These are phyloP conservation scores for Coreoperca whiteheadi DNA, from an alignment of 2,113 vertebrate genomes.

Conservation along the genomic window DNA sequence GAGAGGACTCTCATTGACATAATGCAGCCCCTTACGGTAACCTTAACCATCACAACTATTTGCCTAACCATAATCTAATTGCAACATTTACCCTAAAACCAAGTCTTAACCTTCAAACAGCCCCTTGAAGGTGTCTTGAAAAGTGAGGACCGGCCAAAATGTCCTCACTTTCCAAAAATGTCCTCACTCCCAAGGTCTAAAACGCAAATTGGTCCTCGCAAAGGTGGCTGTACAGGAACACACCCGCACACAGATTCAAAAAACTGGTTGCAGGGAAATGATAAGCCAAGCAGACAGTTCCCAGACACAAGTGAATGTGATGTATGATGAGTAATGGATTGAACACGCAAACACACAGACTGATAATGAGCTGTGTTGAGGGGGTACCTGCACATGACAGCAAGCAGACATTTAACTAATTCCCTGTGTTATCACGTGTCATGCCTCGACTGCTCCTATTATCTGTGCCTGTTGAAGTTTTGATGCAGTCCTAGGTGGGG, in stretches of 20 bases:
- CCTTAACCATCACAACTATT: too few relatives aligned
- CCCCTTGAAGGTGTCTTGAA: too few relatives aligned
- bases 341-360: neutral
- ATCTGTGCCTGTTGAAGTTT: constrained; percentile 29
- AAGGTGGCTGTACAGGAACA: too few relatives aligned
- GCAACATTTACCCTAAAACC: too few relatives aligned
- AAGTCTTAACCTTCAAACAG: too few relatives aligned
- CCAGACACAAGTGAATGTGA: constrained; percentile 40
- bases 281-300: constrained; percentile 55
- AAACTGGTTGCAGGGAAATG: constrained; percentile 12
- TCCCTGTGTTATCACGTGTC: neutral
- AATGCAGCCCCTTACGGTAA: too few relatives aligned
- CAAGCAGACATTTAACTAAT: constrained; percentile 7
- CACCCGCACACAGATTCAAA: constrained; percentile 22
- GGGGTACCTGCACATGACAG: neutral
- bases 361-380: constrained; percentile 10
- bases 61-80: too few relatives aligned
- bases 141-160: too few relatives aligned
- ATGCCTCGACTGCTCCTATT: neutral
- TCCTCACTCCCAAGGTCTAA: too few relatives aligned
- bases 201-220: too few relatives aligned
- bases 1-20: too few relatives aligned
- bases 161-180: too few relatives aligned
- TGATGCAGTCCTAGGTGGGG: constrained; percentile 7
- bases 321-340: constrained; percentile 47